Base-by-base conservation (phyloP, 2,797 vertebrate species). In the Chaenodraco wilsoni region DNA sequence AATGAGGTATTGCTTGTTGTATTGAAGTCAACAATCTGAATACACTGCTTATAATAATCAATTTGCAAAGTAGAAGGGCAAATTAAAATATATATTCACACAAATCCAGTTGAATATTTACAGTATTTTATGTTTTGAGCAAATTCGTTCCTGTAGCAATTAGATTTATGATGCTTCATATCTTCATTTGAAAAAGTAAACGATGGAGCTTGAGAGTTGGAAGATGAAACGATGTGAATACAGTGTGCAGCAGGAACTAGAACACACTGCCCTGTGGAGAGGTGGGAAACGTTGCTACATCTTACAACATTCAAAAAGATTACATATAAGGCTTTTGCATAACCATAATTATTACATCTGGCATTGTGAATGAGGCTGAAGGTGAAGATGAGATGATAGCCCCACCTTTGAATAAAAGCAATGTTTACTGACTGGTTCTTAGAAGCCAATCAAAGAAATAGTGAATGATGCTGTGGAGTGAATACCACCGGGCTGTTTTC, bases 231-330 rank as follows among this genome's bases (percentile, higher is more conserved):
- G 33, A 16, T 45, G 31, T 68, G 31, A 79, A 65, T 46, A 48
- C n/a, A 70, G 19, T 19, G 12, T 52, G 41, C 52, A 41, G 56
- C 9, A 13, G 45, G 14, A 58, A 44, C 55, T 41, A 60, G 52
- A 54, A 31, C 12, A 59, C 13, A n/a, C 41, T 55, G 44, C 11
- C 16, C 63, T 72, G 27, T 74, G 27, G 70, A 56, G 27, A 81
- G 51, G 63, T 65, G 65, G 50, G 44, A 87, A 74, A 74, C 27
- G 48, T 58, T 72, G 48, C 62, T 74, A n/a, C 69, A 67, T 40
- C 48, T 71, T 57, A 31, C 59, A 71, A 58, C 72, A 69, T 21
- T 21, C 5, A 37, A 2, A 60, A 54, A 23, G 58, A 72, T 67
- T 33, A 57, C 17, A 76, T 64, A 43, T 16, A 12, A 59, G 14